Evolutionary conservation across 92 coral and sea anemone species (phyloP), one percentile per base, ranked within the genome.

Genomic region (Paragorgia papillata): DNA sequence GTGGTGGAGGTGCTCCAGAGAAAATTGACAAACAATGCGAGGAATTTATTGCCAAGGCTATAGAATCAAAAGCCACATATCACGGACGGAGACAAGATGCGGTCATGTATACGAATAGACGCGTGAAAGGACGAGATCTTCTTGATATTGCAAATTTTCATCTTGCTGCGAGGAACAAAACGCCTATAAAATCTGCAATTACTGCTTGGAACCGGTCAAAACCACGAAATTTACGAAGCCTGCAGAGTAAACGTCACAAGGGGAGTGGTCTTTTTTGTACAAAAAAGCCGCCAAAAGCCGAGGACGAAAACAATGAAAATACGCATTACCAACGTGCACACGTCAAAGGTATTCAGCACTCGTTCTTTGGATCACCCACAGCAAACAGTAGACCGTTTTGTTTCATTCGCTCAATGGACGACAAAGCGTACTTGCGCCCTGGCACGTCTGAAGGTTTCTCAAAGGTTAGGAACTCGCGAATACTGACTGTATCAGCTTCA

Each of bases 241-340:
- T 79, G 29, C 86, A 81, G 61, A 79, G 79, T 44, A 80, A 65
- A 57, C 75, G 21, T 44, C 86, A 81, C 57, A 66, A 78, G 15
- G 83, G 86, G 22, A 86, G 67, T 24, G 86, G 83, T 12, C 44
- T 80, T 15, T 85, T 85, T 59, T 85, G 89, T 80, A 81, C 80
- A 20, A 70, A 69, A 76, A 86, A 82, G 54, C 73, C 89, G 14
- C 64, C 71, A 28, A 85, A 75, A 56, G 33, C 84, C 33, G 75
- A 80, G 39, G 85, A 75, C 70, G 13, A 20, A 18, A 57, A 74
- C 69, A 80, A 85, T 67, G 85, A 85, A 40, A 80, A 81, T 39
- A 86, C 82, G n/a, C 89, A 81, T 66, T 66, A 85, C 51, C 90
- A 86, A 78, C 22, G 84, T 25, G 86, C 90, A 48, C 90, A 86